These are phyloP conservation scores for Edolisoma coerulescens DNA, from an alignment of 2,113 vertebrate species.

Conservation along the genomic window DNA sequence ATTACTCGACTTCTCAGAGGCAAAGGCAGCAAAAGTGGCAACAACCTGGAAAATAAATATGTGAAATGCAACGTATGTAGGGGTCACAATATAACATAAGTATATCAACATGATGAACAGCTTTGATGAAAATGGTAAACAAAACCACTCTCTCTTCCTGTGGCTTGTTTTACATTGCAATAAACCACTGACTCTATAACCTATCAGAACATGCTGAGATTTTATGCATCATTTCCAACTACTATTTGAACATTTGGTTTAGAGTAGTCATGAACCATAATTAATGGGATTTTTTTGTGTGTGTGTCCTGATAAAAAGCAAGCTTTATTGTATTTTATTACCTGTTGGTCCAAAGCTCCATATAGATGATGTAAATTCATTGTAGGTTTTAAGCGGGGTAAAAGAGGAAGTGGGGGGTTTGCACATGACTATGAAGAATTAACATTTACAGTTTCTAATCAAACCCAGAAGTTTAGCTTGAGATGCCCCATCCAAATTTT, in stretches of 20 bases:
- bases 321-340: slow-evolving; percentile 36
- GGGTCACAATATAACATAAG: background rate
- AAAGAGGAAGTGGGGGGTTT: background rate
- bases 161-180: slow-evolving; percentile 49
- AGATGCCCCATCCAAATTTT: background rate
- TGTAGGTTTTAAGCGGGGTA: background rate
- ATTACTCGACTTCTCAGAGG: background rate
- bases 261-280: slow-evolving; percentile 55
- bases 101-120: slow-evolving; percentile 49
- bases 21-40: slow-evolving; percentile 26
- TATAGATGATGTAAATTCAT: slow-evolving; percentile 13
- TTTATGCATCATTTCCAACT: slow-evolving; percentile 36
- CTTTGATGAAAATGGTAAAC: slow-evolving; percentile 48
- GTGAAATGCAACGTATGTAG: slow-evolving; percentile 23
- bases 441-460: slow-evolving; percentile 1
- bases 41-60: slow-evolving; percentile 55
- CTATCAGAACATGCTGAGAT: slow-evolving; percentile 60
- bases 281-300: slow-evolving; percentile 32
- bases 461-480: background rate
- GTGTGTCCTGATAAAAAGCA: slow-evolving; percentile 36
- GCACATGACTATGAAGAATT: background rate
- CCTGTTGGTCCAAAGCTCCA: slow-evolving; percentile 36
- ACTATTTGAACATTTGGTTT: slow-evolving; percentile 60
- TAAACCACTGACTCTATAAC: slow-evolving; percentile 58
- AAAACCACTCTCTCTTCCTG: slow-evolving; percentile 52